A percentile compares a stretch with the other conserved stretches of the same genome.
phyloP scores from a whole-genome alignment of 1,140 invertebrate genomes.

The Bombus difficillimus region DNA sequence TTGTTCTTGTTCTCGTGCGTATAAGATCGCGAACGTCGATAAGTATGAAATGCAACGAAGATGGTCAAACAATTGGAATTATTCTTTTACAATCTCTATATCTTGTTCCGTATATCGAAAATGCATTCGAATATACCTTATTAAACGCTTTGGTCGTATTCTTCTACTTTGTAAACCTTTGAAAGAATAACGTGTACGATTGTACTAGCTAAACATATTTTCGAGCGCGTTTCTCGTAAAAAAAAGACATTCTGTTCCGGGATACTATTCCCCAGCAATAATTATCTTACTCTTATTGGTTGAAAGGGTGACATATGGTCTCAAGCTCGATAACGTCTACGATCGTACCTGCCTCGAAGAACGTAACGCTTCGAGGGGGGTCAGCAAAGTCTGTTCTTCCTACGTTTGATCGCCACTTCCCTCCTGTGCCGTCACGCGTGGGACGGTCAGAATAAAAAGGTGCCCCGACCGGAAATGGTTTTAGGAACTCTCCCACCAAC shows the following conservation, averaged over 20 bases:
- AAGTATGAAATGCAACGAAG: no score
- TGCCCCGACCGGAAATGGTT: constrained; percentile 79
- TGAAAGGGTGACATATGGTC: constrained; percentile 76
- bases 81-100: no score
- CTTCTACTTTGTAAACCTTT: no score
- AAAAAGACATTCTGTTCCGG: constrained; percentile 27
- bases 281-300: constrained; percentile 46
- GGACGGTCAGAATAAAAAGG: constrained; percentile 71
- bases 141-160: no score
- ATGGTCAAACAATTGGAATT: no score
- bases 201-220: not conserved
- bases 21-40: no score
- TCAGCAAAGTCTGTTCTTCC: constrained; percentile 64
- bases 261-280: constrained; percentile 56
- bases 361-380: constrained; percentile 80
- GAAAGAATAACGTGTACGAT: not conserved
- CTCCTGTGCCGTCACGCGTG: constrained; percentile 76
- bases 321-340: constrained; percentile 66
- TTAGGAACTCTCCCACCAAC: constrained; percentile 72
- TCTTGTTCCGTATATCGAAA: no score
- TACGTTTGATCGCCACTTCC: constrained; percentile 72
- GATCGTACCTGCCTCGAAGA: constrained; percentile 64
- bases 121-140: no score
- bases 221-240: constrained; percentile 10
- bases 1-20: no score